Conservation (phyloP, 2,888 invertebrate genomes). For the Dolomedes plantarius region DNA sequence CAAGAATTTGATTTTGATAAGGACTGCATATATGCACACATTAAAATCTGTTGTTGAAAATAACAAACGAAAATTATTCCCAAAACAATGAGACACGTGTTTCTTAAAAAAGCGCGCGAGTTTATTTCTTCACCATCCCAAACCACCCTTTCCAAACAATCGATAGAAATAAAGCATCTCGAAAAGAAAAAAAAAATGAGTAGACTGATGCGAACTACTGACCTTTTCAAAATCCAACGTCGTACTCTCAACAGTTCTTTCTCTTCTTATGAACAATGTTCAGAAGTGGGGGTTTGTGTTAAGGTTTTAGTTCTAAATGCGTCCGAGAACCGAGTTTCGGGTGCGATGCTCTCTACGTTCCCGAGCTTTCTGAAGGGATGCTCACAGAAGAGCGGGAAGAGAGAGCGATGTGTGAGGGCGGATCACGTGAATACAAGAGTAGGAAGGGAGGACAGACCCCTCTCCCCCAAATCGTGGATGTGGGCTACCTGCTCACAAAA, state of each 20-base stretch:
- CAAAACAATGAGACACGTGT: not conserved
- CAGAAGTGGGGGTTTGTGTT: too few species aligned
- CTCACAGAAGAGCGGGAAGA: constrained; percentile 25
- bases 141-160: not conserved
- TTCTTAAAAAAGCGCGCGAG: not conserved
- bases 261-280: too few species aligned
- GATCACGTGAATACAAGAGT: constrained; percentile 39
- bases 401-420: constrained; percentile 29
- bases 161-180: not conserved
- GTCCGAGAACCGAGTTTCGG: too few species aligned
- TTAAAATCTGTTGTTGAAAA: too few species aligned
- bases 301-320: too few species aligned
- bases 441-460: too few species aligned
- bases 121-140: not conserved
- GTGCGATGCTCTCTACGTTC: not conserved
- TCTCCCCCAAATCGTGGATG: constrained; percentile 15
- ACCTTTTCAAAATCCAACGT: not conserved
- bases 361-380: constrained; percentile 26
- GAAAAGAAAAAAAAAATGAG: not conserved
- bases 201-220: too few species aligned
- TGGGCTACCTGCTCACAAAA: constrained; percentile 6
- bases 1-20: too few species aligned
- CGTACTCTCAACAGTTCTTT: not conserved
- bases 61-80: too few species aligned
- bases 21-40: too few species aligned